Evolutionary conservation across 1,140 invertebrate genomes (phyloP), one percentile per base, ranked within the genome.

Genomic region (Sarcophaga bullata): DNA sequence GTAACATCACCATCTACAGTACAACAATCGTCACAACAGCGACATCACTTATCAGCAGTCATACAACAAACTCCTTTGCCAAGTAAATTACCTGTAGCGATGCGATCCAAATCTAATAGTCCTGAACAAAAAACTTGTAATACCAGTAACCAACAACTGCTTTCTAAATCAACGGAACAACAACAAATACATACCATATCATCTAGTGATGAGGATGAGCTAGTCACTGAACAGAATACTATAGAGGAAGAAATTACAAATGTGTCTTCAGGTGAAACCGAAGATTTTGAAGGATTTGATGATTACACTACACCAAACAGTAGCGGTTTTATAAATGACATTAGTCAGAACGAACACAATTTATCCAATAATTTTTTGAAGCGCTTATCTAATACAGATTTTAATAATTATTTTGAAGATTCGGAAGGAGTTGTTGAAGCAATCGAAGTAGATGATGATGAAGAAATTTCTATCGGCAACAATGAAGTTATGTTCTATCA

Each of bases 371-470:
- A 78, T 17, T 50, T 50, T 19, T 19, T 78, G 10, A 78, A 78
- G 50, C 75, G 75, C 25, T 48, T 8, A 19, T 78, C 49, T 1
- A 17, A 48, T 17, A 19, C 47, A 11, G 75, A 78, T 7, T 48
- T 9, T 8, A n/a, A 50, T 52, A n/a, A 50, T 4, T 78, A 78
- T 78, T 48, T 6, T 50, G 75, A 78, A 50, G 75, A 78, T 50
- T 78, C 75, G 3, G 75, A 78, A 10, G 75, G 75, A 17, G 15
- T 17, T 50, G 75, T 78, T 78, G 75, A 78, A 10, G 75, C 75
- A 15, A 78, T 78, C 17, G 75, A 78, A 78, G 75, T 78, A 19
- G 75, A 78, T 50, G 75, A 78, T 49, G 75, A 50, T 50, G 75
- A 78, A 17, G 75, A 50, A 8, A 25, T 78, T 78, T n/a, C 58